Evolutionary conservation across 2,797 vertebrate species (phyloP).

Genomic region (Aeoliscus strigatus): DNA sequence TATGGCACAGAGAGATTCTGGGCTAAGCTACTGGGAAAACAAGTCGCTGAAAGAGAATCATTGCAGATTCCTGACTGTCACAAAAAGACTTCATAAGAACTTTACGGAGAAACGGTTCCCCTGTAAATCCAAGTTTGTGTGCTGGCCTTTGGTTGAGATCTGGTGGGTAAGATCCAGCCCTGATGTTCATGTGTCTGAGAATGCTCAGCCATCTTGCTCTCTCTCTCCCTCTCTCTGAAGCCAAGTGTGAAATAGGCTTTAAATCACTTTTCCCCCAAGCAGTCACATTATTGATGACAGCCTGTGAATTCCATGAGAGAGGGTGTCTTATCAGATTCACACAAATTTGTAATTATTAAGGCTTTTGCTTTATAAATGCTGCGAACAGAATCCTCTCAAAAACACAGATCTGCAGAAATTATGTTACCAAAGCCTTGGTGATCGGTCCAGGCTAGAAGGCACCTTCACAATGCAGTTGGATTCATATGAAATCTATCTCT

Average conservation of each 20-base stretch:
- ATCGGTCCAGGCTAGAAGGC: constrained; percentile 46
- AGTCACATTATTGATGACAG: constrained; percentile 59
- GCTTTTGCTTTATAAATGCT: constrained; percentile 52
- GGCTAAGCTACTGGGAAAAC: too few species aligned
- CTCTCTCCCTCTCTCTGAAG: constrained; percentile 59
- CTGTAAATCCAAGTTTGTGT: too few species aligned
- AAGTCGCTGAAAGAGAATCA: too few species aligned
- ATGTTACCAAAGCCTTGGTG: constrained; percentile 29
- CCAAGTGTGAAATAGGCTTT: constrained; percentile 73
- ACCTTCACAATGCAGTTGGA: constrained; percentile 24
- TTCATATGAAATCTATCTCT: constrained; percentile 40
- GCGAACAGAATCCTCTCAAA: constrained; percentile 53
- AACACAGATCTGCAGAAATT: constrained; percentile 42
- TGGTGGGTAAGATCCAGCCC: constrained; percentile 38
- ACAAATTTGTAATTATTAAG: constrained; percentile 66
- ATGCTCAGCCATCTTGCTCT: constrained; percentile 47
- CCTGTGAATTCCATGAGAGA: constrained; percentile 59
- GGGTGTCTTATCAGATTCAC: constrained; percentile 60
- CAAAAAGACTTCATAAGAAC: too few species aligned
- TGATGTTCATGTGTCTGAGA: constrained; percentile 42
- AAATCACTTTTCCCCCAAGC: constrained; percentile 63
- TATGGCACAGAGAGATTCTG: too few species aligned
- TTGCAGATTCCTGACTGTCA: too few species aligned
- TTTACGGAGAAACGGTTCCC: too few species aligned
- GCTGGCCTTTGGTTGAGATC: constrained; percentile 24